These are phyloP conservation scores for Cryptoprocta ferox DNA, from an alignment of 2,797 vertebrate species.

Conservation along the genomic window DNA sequence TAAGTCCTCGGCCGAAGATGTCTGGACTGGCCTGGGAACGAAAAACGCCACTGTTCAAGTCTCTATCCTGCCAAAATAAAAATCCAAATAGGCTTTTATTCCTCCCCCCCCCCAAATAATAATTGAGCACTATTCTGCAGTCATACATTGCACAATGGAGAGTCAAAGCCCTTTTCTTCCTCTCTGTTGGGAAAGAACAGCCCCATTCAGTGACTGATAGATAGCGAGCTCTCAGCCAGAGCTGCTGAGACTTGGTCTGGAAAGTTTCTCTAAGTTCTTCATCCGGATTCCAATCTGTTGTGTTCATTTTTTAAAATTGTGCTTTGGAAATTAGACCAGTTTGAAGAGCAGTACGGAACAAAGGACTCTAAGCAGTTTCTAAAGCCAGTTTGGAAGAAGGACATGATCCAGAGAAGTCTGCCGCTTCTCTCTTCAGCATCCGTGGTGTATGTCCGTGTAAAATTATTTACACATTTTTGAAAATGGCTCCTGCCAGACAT, in stretches of 20 bases:
- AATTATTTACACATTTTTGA: background rate
- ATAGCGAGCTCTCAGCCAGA: background rate
- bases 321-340: background rate
- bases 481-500: background rate
- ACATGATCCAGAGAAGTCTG: background rate
- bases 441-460: background rate
- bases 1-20: background rate
- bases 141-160: slow-evolving; percentile 41
- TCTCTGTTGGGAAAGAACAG: slow-evolving; percentile 37
- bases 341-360: background rate
- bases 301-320: background rate
- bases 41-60: background rate
- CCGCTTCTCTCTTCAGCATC: background rate
- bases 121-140: slow-evolving; percentile 59
- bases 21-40: background rate
- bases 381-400: background rate
- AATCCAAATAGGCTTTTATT: slow-evolving; percentile 63
- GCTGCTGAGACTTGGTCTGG: background rate
- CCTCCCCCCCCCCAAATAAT: slow-evolving; percentile 1
- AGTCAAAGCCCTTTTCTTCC: slow-evolving; percentile 11
- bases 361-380: background rate
- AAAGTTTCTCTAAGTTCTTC: background rate
- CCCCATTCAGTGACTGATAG: slow-evolving; percentile 38
- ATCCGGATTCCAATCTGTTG: background rate
- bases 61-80: background rate